Evolutionary conservation across 1,140 invertebrate genomes (phyloP).

Genomic region (Babylonia areolata): DNA sequence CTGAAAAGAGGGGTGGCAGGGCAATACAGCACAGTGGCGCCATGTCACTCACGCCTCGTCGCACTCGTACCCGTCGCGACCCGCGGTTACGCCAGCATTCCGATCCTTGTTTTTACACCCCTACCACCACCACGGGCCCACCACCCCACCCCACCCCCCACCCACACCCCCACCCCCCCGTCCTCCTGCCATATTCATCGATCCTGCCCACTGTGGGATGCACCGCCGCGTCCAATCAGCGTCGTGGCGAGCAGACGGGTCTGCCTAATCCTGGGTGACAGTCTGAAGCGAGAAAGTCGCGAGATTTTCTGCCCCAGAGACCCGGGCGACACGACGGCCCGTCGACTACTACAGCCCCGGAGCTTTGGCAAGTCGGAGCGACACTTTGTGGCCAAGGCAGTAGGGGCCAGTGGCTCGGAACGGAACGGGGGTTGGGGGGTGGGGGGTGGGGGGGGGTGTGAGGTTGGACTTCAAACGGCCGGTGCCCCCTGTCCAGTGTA

Average conservation of each 20-base stretch:
- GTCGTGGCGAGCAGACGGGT: neutral
- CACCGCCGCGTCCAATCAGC: slow-evolving; percentile 1
- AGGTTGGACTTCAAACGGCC: slow-evolving; percentile 9
- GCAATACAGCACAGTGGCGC: neutral
- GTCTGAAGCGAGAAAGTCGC: slow-evolving; percentile 23
- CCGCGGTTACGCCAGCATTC: slow-evolving; percentile 1
- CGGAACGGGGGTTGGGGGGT: no score
- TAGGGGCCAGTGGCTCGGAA: neutral
- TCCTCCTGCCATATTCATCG: neutral
- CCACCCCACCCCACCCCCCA: no score
- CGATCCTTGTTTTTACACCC: slow-evolving; percentile 23
- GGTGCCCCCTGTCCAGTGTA: neutral
- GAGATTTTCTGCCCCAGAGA: slow-evolving; percentile 12
- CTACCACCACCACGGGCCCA: no score
- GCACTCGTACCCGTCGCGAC: neutral
- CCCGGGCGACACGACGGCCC: neutral
- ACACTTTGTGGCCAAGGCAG: neutral
- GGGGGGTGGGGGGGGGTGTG: no score
- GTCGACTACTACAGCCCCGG: neutral
- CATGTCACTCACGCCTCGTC: slow-evolving; percentile 5
- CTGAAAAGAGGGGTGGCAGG: neutral
- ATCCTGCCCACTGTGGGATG: neutral
- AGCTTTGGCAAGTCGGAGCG: neutral
- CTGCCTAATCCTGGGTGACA: neutral
- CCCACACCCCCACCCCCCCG: no score